Evolutionary conservation across 2,113 vertebrate genomes (phyloP).

Genomic region (Chloebia gouldiae): DNA sequence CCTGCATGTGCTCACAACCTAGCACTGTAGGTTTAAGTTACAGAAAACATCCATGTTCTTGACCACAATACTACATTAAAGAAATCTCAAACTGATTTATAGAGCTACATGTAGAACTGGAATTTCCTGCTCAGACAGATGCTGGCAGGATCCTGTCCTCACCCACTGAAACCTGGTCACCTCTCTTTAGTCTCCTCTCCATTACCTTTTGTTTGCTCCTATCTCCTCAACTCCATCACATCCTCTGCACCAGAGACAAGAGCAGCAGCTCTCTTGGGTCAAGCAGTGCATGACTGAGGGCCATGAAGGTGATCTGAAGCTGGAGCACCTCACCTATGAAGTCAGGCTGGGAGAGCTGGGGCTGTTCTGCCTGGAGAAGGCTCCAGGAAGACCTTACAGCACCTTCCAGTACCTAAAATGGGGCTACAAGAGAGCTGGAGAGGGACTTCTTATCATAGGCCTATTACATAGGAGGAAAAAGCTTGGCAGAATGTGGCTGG

Average conservation of each 20-base stretch:
- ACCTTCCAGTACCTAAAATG: background rate
- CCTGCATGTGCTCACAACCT: background rate
- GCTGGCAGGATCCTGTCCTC: background rate
- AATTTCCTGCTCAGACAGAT: background rate
- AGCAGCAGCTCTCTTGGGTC: background rate
- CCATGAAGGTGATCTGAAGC: background rate
- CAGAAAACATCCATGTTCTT: background rate
- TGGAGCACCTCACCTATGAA: background rate
- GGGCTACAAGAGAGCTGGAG: background rate
- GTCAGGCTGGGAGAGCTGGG: background rate
- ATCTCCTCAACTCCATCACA: background rate
- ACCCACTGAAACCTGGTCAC: background rate
- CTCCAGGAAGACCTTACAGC: background rate
- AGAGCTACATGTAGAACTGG: background rate
- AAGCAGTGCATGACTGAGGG: background rate
- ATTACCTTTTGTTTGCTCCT: background rate
- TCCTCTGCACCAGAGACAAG: background rate
- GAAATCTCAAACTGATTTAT: background rate
- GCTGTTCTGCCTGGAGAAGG: background rate
- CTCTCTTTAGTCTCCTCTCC: background rate
- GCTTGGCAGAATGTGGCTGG: background rate
- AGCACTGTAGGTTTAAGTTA: background rate
- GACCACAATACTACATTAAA: background rate
- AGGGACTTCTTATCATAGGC: background rate
- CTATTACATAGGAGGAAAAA: background rate